phyloP scores from a whole-genome alignment of 2,113 vertebrate species.

The Pteropus alecto region DNA sequence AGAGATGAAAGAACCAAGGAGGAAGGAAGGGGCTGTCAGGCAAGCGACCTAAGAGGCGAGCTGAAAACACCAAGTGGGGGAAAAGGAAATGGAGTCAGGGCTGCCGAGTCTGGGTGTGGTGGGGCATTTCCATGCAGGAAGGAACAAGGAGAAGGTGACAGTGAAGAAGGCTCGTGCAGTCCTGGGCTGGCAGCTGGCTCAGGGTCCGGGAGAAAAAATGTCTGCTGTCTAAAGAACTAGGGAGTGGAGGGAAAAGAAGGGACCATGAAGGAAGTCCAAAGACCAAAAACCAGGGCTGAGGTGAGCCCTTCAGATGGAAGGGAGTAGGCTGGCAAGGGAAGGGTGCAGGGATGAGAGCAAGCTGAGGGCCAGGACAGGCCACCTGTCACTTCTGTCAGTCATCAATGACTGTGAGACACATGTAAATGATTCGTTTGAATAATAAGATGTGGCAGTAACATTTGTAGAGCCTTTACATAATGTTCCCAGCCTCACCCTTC shows the following conservation, averaged over 20 bases:
- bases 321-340: background rate
- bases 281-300: background rate
- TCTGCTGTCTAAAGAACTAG: background rate
- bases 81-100: background rate
- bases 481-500: background rate
- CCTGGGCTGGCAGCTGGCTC: background rate
- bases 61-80: background rate
- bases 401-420: background rate
- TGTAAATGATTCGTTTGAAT: background rate
- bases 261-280: background rate
- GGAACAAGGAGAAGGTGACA: background rate
- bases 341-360: rapidly evolving
- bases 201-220: background rate
- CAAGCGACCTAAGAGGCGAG: rapidly evolving
- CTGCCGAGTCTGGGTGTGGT: rapidly evolving
- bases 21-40: background rate
- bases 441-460: background rate
- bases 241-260: background rate
- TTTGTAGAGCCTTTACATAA: background rate
- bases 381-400: background rate
- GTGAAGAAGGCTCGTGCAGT: background rate
- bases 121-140: background rate
- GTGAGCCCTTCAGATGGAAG: background rate
- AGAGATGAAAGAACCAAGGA: background rate
- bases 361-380: no score